Base-by-base conservation (phyloP, 1,140 invertebrate species). In the Nasonia longicornis region DNA sequence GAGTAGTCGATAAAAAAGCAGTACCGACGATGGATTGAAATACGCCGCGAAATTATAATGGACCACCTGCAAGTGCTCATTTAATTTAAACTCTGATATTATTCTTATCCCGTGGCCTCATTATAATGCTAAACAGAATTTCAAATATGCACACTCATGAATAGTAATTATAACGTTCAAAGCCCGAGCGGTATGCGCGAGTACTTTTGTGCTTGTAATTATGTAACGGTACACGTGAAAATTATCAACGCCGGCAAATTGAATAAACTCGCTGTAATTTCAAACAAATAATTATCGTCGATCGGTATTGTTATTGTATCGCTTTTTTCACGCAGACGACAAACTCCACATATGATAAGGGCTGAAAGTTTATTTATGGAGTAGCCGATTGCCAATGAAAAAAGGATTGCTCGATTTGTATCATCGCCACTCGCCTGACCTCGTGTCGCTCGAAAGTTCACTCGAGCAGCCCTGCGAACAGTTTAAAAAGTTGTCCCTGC, bases 401-500 rank as follows among this genome's bases (percentile, higher is more conserved):
- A 58, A 7, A n/a, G 6, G 6, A 58, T n/a, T n/a, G 52, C 16
- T 6, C 52, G 16, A 58, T 58, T 8, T 16, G 16, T 16, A 58
- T n/a, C 52, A 58, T 58, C 16, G 1, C 20, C 20, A 6, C 6
- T n/a, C 7, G 16, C 52, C 20, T n/a, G 52, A n/a, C 16, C 52
- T 58, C 16, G 16, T n/a, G 52, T 58, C 6, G 38, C 31, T 26
- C 8, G 10, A 64, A 69, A 58, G 16, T 58, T 58, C 20, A 58
- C 14, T 16, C n/a, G 52, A 7, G 20, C 52, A 58, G 20, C 52
- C 52, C 52, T 58, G 52, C 70, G 84, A 80, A 77, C 84, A 86
- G 83, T 87, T 85, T 85, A 86, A 86, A 87, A 87, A 86, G 83
- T 87, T 86, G 82, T 85, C 85, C 82, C 84, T 10, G 69, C 76